A percentile compares a stretch with the other conserved stretches of the same genome.
phyloP scores from a whole-genome alignment of 2,888 invertebrate species.

The Serrognathus titanus region DNA sequence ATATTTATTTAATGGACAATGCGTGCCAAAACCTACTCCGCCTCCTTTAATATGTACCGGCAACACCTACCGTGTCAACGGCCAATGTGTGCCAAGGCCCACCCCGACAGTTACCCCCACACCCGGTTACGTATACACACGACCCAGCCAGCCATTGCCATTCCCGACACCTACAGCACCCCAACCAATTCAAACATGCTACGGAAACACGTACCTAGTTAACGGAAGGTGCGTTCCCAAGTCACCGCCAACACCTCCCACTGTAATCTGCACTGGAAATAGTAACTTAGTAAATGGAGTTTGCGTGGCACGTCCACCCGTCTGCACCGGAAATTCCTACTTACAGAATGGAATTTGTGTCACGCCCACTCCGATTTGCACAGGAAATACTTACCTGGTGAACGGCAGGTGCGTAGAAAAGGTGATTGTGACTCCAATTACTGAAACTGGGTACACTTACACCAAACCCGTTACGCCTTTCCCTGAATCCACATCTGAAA shows the following conservation, averaged over 20 bases:
- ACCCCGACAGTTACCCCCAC: background rate
- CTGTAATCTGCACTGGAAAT: background rate
- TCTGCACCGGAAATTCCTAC: background rate
- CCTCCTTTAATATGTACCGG: background rate
- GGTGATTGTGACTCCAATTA: background rate
- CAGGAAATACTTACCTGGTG: slow-evolving; percentile 2
- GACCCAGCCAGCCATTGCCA: background rate
- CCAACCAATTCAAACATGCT: background rate
- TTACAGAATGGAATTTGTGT: background rate
- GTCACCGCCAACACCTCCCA: background rate
- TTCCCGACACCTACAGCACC: background rate
- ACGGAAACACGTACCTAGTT: background rate
- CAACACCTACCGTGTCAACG: background rate
- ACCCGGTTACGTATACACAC: background rate
- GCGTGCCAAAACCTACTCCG: slow-evolving; percentile 14
- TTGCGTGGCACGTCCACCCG: slow-evolving; percentile 3
- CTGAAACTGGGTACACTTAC: background rate
- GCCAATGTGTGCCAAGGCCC: background rate
- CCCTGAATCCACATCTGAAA: background rate
- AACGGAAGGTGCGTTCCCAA: slow-evolving; percentile 4
- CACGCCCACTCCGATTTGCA: background rate
- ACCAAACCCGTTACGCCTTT: background rate
- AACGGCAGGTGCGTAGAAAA: slow-evolving; percentile 2
- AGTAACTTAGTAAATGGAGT: background rate
- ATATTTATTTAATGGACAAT: slow-evolving; percentile 12